Conservation (phyloP, 2,888 invertebrate genomes). For the Sphaeridia pumilis region DNA sequence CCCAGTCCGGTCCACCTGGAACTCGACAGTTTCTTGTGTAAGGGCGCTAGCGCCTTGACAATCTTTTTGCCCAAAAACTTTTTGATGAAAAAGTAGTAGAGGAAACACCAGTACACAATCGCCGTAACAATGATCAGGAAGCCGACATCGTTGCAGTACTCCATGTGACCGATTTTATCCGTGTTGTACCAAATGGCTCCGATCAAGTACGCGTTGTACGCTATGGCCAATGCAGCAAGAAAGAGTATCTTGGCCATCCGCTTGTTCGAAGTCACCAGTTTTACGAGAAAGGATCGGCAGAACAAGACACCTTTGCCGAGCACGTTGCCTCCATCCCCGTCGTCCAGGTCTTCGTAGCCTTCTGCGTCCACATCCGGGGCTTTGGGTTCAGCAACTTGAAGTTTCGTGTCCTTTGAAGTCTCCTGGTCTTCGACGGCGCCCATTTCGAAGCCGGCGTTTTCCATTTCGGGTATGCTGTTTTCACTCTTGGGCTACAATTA, state of each 20-base stretch:
- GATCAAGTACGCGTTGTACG: conserved; percentile 29
- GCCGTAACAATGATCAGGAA: conserved; percentile 53
- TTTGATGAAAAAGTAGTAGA: conserved; percentile 55
- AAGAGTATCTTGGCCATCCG: conserved; percentile 8
- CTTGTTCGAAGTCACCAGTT: conserved; percentile 9
- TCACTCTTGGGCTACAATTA: too few relatives aligned
- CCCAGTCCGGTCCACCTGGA: conserved; percentile 12
- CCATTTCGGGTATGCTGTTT: too few relatives aligned
- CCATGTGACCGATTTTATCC: conserved; percentile 20
- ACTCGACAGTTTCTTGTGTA: conserved; percentile 1
- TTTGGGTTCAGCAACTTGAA: neutral
- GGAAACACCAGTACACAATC: conserved; percentile 50
- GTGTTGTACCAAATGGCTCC: conserved; percentile 19
- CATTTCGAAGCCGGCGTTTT: conserved; percentile 6
- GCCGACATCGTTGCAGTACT: conserved; percentile 57
- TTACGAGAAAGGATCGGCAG: neutral
- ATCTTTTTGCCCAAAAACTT: conserved; percentile 43
- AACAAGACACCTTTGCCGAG: conserved; percentile 3
- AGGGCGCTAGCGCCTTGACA: neutral
- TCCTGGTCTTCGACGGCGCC: neutral
- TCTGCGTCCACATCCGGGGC: neutral
- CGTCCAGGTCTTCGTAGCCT: neutral
- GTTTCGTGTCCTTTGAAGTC: neutral
- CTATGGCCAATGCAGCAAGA: conserved; percentile 6
- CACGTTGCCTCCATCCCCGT: neutral